phyloP scores from a whole-genome alignment of 2,888 invertebrate species.

The Polydrusus tereticollis region DNA sequence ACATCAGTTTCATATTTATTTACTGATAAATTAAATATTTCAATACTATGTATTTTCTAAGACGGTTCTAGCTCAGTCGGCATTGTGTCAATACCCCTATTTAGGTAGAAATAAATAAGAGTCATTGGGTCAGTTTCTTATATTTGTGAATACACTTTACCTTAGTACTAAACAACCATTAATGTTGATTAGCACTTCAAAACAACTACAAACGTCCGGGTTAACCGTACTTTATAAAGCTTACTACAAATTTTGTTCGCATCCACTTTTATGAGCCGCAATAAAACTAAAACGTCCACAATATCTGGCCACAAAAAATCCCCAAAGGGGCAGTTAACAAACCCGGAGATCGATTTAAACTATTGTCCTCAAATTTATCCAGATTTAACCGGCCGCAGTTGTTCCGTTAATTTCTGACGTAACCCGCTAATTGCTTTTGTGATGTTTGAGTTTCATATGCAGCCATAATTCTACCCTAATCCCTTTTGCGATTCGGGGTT shows the following conservation, averaged over 20 bases:
- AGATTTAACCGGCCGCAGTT: constrained; percentile 32
- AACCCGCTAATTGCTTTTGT: constrained; percentile 36
- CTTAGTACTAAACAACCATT: too few species aligned
- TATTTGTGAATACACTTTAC: too few species aligned
- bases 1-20: too few species aligned
- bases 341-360: constrained; percentile 24
- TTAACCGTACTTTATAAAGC: neutral
- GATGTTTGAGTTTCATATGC: constrained; percentile 40
- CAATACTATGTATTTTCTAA: too few species aligned
- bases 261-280: neutral
- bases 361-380: constrained; percentile 32
- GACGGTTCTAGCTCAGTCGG: too few species aligned
- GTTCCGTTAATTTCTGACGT: constrained; percentile 36
- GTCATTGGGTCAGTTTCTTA: too few species aligned
- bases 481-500: constrained; percentile 37
- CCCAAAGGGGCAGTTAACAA: neutral
- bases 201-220: too few species aligned
- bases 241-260: neutral
- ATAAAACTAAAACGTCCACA: neutral
- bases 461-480: constrained; percentile 39
- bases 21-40: too few species aligned
- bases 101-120: too few species aligned
- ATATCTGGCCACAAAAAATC: neutral
- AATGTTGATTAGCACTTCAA: too few species aligned
- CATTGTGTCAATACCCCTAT: too few species aligned